Base-by-base conservation (phyloP, 1,140 invertebrate species). In the Aphidius gifuensis region DNA sequence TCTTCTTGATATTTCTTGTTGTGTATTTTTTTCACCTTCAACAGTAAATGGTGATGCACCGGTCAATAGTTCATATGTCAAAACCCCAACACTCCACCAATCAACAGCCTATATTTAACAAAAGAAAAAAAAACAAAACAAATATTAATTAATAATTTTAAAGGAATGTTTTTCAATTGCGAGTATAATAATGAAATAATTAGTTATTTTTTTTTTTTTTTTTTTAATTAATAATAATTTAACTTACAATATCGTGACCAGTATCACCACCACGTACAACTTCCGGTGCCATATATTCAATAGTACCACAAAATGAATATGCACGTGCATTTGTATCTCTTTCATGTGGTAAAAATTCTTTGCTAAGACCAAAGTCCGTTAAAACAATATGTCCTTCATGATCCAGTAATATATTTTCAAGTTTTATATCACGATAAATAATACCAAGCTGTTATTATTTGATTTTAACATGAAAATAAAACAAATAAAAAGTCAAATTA, bases 71-170 rank as follows among this genome's bases (percentile, higher is more conserved):
- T 99, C 96, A 83, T 96, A 98, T 0, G 93, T 94, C 11, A 99
- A 81, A 0, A 98, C 95, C n/a, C 96, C 96, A 1, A 98, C 89
- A 56, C 93, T 95, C 95, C 95, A 98, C 95, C 96, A 98, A 81
- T 98, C 96, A 4, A 97, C 95, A 65, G 93, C 92, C 92, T 94
- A 82, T 9, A 84, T 82, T 16, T 55, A 61, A 72, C 64, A 54
- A 61, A 39, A 46, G 11, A 51, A 64, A 61, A 55, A 58, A 47
- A 16, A 16, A 16, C 16, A 16, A 16, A 16, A 16, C 16, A 16
- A 16, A 16, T 16, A 16, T 16, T 16, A 0, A 16, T 16, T 44
- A 51, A 58, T 53, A 50, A n/a, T 43, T 11, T 23, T 54, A 6
- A 21, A 8, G 23, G 23, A 32, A 32, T 32, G 23, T 58, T 21